Evolutionary conservation across 2,113 vertebrate species (phyloP), one percentile per base, ranked within the genome.

Genomic region (Syngnathoides biaculeatus): DNA sequence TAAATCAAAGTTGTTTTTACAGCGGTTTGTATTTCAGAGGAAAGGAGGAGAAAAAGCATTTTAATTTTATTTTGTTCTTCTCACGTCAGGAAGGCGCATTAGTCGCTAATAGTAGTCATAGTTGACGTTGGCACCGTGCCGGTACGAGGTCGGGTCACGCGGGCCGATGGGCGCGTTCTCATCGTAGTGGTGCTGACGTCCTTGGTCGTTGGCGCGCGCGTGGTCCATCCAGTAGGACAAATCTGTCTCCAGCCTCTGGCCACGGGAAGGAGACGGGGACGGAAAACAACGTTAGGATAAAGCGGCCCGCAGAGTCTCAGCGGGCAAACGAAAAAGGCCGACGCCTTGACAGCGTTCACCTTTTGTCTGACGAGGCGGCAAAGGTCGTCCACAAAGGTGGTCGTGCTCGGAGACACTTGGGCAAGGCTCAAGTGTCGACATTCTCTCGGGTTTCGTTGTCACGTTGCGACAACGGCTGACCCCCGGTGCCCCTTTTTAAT

Each of bases 181-280:
- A 2, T 98, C 96, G 0, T 97, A 95, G 74, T 98, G 95, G 65
- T 95, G 94, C 26, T 95, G 95, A 47, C 96, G 93, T 0, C 94
- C 93, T 0, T 94, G 94, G 65, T 96, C 95, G 0, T 56, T 91
- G 17, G 93, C 82, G 7, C 89, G 92, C 0, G 89, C 85, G 1
- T 94, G 60, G 82, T 93, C 95, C 76, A 87, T 93, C 97, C 96
- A 98, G 53, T 98, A 96, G 0, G 91, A 90, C 53, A 96, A 81
- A 63, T 98, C 95, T 0, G 94, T 75, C 89, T 99, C 96, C 85
- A 97, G 95, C 93, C 93, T 95, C 97, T 98, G 90, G 7, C 14
- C 69, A 73, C 19, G 42, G 39, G 60, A 11, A 8, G 57, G 30
- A 5, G 57, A 30, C 1, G 60, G n/a, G 61, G 8, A 19, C 5